Conservation (phyloP, 2,113 vertebrate species). For the Zootoca vivipara region DNA sequence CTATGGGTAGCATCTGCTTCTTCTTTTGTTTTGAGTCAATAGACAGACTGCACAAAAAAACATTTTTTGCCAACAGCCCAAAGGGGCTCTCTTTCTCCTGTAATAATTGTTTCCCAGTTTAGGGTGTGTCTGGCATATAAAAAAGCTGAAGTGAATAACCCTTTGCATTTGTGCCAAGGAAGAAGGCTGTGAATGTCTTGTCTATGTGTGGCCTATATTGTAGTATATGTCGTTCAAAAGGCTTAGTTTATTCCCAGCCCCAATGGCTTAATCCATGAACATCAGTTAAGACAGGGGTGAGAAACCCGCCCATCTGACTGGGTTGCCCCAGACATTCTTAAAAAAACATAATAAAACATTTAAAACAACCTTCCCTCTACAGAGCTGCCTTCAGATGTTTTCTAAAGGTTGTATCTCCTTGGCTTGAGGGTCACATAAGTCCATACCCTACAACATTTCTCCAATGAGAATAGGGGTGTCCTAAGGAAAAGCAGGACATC, state of each 20-base stretch:
- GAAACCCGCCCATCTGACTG: no score
- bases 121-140: neutral
- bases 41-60: neutral
- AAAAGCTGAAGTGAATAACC: slow-evolving; percentile 2
- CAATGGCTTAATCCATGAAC: neutral
- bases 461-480: no score
- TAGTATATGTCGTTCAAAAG: neutral
- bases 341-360: neutral
- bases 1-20: neutral
- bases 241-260: neutral
- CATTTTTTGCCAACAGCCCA: neutral
- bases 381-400: no score
- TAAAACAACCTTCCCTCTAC: no score
- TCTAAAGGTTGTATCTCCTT: no score
- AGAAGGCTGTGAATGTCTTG: neutral
- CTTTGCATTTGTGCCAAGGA: neutral
- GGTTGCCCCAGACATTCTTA: neutral
- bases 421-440: no score
- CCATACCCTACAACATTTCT: no score
- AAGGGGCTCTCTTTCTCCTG: neutral
- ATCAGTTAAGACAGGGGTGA: neutral
- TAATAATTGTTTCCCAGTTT: neutral
- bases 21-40: slow-evolving; percentile 31
- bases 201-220: neutral
- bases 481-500: no score